These are phyloP conservation scores for Congeria kusceri DNA, from an alignment of 2,888 invertebrate species.

Conservation along the genomic window DNA sequence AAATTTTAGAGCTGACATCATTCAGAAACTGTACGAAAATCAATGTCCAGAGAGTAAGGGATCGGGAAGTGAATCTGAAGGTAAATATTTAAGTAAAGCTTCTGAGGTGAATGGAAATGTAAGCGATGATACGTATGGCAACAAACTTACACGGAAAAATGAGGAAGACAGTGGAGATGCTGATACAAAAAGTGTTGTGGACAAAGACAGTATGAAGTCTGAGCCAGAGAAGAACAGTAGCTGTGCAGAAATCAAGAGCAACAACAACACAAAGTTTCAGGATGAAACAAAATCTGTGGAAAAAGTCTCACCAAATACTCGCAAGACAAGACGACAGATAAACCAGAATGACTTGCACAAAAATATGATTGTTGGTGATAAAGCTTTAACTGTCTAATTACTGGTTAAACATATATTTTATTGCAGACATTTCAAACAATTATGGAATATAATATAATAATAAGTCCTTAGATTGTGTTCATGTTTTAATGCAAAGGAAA, in stretches of 20 bases:
- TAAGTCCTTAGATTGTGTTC: too few species aligned
- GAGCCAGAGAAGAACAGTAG: slow-evolving; percentile 40
- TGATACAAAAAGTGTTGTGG: slow-evolving; percentile 28
- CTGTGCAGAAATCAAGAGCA: slow-evolving; percentile 27
- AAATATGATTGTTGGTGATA: slow-evolving; percentile 26
- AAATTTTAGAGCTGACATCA: slow-evolving; percentile 62
- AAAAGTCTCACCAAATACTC: slow-evolving; percentile 90
- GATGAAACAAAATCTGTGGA: slow-evolving; percentile 92
- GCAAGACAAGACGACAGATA: slow-evolving; percentile 92
- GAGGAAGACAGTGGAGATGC: slow-evolving; percentile 27
- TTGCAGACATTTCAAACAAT: too few species aligned
- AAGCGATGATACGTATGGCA: slow-evolving; percentile 26
- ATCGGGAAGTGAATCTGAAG: slow-evolving; percentile 47
- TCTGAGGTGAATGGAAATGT: slow-evolving; percentile 46
- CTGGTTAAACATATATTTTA: background rate
- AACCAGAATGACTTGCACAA: slow-evolving; percentile 88
- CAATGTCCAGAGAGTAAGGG: slow-evolving; percentile 33
- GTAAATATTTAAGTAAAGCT: slow-evolving; percentile 56
- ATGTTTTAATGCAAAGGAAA: too few species aligned
- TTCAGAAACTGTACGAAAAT: slow-evolving; percentile 59
- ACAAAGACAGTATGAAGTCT: slow-evolving; percentile 21
- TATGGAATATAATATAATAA: too few species aligned
- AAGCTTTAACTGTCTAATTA: slow-evolving; percentile 21
- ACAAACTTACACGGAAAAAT: slow-evolving; percentile 17
- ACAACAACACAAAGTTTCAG: slow-evolving; percentile 86